A percentile compares a stretch with the other conserved stretches of the same genome.
These are phyloP conservation scores for Neodiprion lecontei DNA, from an alignment of 1,140 invertebrate genomes.

Conservation along the genomic window DNA sequence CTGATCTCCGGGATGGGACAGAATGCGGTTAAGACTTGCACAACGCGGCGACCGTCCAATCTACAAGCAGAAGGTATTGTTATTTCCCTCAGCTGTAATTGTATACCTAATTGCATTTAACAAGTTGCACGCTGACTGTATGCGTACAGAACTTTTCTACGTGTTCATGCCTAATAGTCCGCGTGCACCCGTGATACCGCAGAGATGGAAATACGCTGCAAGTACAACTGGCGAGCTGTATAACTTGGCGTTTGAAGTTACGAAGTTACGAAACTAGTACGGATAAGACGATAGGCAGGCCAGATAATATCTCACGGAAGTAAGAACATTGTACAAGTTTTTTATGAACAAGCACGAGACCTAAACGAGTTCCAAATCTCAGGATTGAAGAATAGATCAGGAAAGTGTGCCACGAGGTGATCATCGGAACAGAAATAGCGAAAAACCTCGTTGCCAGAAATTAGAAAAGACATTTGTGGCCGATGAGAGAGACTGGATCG, in stretches of 20 bases:
- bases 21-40: not conserved
- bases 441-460: not conserved
- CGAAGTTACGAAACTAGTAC: too few relatives aligned
- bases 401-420: not conserved
- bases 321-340: too few relatives aligned
- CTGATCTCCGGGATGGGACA: not conserved
- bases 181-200: too few relatives aligned
- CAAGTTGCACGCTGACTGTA: not conserved
- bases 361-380: not conserved
- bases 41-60: not conserved
- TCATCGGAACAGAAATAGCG: too few relatives aligned
- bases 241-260: too few relatives aligned
- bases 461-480: not conserved
- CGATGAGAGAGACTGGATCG: not conserved
- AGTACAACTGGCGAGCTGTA: too few relatives aligned
- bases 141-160: not conserved
- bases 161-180: not conserved
- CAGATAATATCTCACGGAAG: too few relatives aligned
- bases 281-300: too few relatives aligned
- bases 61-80: not conserved
- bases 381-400: not conserved
- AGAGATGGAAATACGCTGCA: too few relatives aligned
- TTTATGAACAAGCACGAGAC: too few relatives aligned
- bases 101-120: not conserved
- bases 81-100: not conserved